These are phyloP conservation scores for Saxicola maurus DNA, from an alignment of 2,797 vertebrate genomes.

Conservation along the genomic window DNA sequence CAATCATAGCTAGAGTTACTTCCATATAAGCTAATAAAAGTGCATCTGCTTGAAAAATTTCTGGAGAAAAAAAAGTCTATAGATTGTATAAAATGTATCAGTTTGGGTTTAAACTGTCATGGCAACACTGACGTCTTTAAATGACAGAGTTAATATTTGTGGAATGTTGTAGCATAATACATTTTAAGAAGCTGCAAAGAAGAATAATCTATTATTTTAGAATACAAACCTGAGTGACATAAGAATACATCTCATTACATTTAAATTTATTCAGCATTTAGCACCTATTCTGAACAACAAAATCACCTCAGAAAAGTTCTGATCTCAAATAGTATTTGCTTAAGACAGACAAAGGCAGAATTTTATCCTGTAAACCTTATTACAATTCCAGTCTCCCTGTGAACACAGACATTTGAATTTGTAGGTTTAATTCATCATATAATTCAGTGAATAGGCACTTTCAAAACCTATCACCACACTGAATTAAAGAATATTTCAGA, in stretches of 20 bases:
- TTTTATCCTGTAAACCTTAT: not conserved
- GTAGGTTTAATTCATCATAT: not conserved
- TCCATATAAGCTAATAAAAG: slow-evolving; percentile 50
- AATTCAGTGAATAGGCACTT: not conserved
- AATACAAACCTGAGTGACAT: not conserved
- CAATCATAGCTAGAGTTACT: not conserved
- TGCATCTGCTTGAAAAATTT: slow-evolving; percentile 24
- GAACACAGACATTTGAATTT: not conserved
- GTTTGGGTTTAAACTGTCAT: slow-evolving; percentile 72
- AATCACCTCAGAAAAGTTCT: not conserved
- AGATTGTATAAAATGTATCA: slow-evolving; percentile 44
- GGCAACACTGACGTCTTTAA: slow-evolving; percentile 76
- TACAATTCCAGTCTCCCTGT: not conserved
- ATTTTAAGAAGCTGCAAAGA: slow-evolving; percentile 60
- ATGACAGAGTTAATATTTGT: slow-evolving; percentile 70
- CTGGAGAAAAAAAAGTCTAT: slow-evolving; percentile 7
- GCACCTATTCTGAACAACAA: not conserved
- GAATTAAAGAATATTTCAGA: not conserved
- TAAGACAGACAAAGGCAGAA: not conserved
- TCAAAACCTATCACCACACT: not conserved
- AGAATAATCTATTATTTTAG: slow-evolving; percentile 39
- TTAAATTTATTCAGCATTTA: slow-evolving; percentile 26
- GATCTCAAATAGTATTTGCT: not conserved
- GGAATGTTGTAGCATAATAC: slow-evolving; percentile 46
- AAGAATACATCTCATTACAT: not conserved